Base-by-base conservation (phyloP, 2,888 invertebrate genomes). In the Eristalinus aeneus region DNA sequence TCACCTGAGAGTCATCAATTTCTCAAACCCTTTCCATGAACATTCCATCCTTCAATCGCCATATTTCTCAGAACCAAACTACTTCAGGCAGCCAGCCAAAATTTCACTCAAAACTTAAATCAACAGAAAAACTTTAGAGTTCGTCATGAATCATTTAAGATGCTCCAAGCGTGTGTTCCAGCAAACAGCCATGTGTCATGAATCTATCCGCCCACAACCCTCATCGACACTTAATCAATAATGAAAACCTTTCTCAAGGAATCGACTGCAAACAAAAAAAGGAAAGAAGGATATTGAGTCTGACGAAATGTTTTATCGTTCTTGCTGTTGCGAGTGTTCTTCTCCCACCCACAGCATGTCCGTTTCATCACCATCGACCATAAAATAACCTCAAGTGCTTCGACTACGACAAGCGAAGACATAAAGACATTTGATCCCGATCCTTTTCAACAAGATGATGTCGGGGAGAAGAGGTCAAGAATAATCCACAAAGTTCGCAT, bases 361-460 rank as follows among this genome's bases (percentile, higher is more conserved):
- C 65, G 46, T 75, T 69, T 31, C 61, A 65, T 64, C 31, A 39
- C 22, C 67, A 34, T 68, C 61, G 53, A 54, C 56, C 80, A 72
- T 80, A 85, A 80, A 80, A 80, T 36, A 80, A 85, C 84, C 84
- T 76, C 84, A 85, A 85, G 72, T 72, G 58, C 56, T 84, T 60
- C 39, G 61, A 46, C 56, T 80, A 46, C 32, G 61, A 65, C 60
- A 36, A 80, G 46, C 60, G 53, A 80, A 34, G 58, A 80, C 68
- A 68, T 76, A 68, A 76, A 76, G 67, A 80, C 80, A 76, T 72
- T 76, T 72, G 63, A 72, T 63, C 16, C 75, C 53, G 84, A 79
- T 75, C 80, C 75, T 63, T 84, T 80, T 71, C 75, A 75, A 80
- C 71, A n/a, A 74, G 64, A 56, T 36, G 34, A 77, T 61, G 63